Base-by-base conservation (phyloP, 2,113 vertebrate species). In the Pycnonotus jocosus region DNA sequence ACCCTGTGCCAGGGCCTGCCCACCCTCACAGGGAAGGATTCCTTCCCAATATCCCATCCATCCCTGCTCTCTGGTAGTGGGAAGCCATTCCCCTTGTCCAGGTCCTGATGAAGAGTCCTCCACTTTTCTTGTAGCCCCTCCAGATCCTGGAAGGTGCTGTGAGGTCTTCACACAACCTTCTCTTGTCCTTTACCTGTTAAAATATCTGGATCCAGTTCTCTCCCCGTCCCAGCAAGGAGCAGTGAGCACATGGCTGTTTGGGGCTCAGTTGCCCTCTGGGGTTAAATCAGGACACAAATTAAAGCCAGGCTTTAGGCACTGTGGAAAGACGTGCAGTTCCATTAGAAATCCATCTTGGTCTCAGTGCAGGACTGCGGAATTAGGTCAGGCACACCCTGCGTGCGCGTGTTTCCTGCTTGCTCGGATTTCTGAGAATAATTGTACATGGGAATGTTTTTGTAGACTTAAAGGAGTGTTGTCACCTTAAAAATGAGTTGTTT, bases 351-450 rank as follows among this genome's bases (percentile, higher is more conserved):
- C 62, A 27, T 61, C 79, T 15, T 37, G 56, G 86, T 35, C 71
- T 31, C 2, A 12, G 45, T n/a, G 88, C 0, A 25, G 60, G 30
- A 1, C 60, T 44, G 65, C 7, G 48, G 81, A 95, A 95, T 86
- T 94, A 45, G 96, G 95, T 95, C 95, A 94, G 95, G 90, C 95
- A 96, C 96, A 33, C 96, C 92, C 95, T 91, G 83, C 12, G 1
- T 37, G 0, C 5, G 40, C 11, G 5, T 83, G 73, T 79, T 97
- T 95, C 95, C 94, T 96, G 91, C 93, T 87, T 65, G 90, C 91
- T 95, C 87, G 22, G 77, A 61, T 87, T 96, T 80, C 94, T 81
- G 90, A 60, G 56, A 90, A 82, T 90, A 90, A 73, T 88, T 89
- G 81, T 16, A 64, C 33, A 18, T 11, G 74, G 68, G 21, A 74